Evolutionary conservation across 2,113 vertebrate species (phyloP), one percentile per base, ranked within the genome.

Genomic region (Carollia perspicillata): DNA sequence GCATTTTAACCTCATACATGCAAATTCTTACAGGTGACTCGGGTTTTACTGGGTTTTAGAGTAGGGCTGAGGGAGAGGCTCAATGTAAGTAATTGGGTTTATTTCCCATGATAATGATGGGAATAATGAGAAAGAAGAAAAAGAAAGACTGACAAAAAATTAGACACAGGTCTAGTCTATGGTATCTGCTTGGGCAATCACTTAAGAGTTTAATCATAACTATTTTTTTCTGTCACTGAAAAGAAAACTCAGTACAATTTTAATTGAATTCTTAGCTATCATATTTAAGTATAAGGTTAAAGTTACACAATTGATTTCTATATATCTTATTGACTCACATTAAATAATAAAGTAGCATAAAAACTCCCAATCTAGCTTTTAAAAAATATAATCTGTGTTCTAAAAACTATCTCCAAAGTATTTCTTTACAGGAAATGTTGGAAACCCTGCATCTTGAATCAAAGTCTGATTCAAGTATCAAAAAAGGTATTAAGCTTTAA

Each of bases 361-460:
- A 75, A 63, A 37, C 44, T 92, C 10, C n/a, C 84, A 86, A 58
- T 69, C 6, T 86, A 83, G 88, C 51, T 95, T 94, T 63, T 28
- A 49, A 89, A 94, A 80, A 83, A 33, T 33, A 89, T n/a, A 84
- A 72, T 28, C 44, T 95, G n/a, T 58, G 17, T 86, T 89, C 23
- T 84, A 71, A 83, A 79, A 92, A 96, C 20, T 58, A 90, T 55
- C 35, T 86, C 77, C 18, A 89, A 51, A 65, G 72, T 58, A 96
- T 60, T 85, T 95, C 26, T 72, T 88, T 66, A 69, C 17, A 35
- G 16, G 2, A 91, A 51, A 37, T 68, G 86, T 69, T 72, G 37
- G 35, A 80, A 71, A 93, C 8, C 3, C 23, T 30, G 8, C 28
- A 79, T 83, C 42, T 84, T 77, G 22, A 58, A 58, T 58, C 55